These are phyloP conservation scores for Calliphora vicina DNA, from an alignment of 1,140 invertebrate species.

Conservation along the genomic window DNA sequence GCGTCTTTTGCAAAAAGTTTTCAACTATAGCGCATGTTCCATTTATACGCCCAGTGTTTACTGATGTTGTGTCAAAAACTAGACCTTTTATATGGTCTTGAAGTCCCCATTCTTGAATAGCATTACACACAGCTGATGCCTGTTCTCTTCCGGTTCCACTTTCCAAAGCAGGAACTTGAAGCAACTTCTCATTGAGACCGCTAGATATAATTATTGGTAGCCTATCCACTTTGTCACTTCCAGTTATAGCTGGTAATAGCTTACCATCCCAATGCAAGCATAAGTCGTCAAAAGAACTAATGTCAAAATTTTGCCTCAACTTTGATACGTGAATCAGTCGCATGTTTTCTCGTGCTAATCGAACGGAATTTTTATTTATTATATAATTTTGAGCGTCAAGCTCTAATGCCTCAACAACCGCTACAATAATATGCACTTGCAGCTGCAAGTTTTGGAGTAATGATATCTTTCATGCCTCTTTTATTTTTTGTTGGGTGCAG, in stretches of 20 bases:
- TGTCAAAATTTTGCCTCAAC: not conserved
- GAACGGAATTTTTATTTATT: not conserved
- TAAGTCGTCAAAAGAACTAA: not conserved
- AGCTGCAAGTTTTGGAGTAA: not conserved
- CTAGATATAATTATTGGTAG: slow-evolving; percentile 45
- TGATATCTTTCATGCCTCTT: not conserved
- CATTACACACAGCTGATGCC: slow-evolving; percentile 42
- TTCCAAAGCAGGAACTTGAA: slow-evolving; percentile 44
- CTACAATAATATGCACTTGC: not conserved
- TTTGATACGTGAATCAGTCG: not conserved
- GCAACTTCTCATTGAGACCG: slow-evolving; percentile 40
- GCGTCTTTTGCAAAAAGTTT: not conserved
- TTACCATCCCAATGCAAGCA: slow-evolving; percentile 46
- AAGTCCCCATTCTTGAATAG: slow-evolving; percentile 43
- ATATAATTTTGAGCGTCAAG: not conserved
- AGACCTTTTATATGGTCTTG: slow-evolving; percentile 41
- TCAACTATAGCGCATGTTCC: slow-evolving; percentile 8
- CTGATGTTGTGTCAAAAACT: slow-evolving; percentile 50
- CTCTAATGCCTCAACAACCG: not conserved
- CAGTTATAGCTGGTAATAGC: slow-evolving; percentile 40
- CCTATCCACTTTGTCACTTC: slow-evolving; percentile 44
- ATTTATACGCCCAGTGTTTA: slow-evolving; percentile 42
- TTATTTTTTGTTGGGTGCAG: not conserved
- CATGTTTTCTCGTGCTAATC: not conserved
- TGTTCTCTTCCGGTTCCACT: slow-evolving; percentile 43